Conservation (phyloP, 2,888 invertebrate species). For the Candidula unifasciata region DNA sequence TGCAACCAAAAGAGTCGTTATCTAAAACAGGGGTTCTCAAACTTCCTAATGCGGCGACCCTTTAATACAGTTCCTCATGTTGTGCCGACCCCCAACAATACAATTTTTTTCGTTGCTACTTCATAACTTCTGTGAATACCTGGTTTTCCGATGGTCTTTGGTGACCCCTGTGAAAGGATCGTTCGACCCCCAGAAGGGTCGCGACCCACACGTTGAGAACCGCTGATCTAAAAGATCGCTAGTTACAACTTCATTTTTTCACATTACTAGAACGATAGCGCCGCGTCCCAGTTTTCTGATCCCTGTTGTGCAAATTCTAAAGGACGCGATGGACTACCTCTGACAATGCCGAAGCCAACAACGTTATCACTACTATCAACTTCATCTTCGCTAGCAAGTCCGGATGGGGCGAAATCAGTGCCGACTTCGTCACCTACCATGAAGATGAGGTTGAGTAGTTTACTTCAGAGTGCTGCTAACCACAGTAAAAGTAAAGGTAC, state of each 20-base stretch:
- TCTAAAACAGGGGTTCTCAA: no score
- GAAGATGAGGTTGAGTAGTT: slow-evolving; percentile 49
- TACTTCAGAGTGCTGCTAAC: slow-evolving; percentile 55
- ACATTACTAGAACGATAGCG: neutral
- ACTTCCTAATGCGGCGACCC: no score
- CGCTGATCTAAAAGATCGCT: neutral
- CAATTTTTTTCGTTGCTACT: no score
- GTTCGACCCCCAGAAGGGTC: no score
- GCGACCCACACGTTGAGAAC: no score
- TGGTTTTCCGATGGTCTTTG: no score
- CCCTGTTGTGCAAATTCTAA: neutral
- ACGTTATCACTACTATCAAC: neutral
- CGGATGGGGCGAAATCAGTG: neutral
- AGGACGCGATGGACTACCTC: neutral
- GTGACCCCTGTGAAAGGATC: no score
- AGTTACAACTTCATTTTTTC: neutral
- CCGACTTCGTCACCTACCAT: slow-evolving; percentile 25
- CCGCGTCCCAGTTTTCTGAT: neutral
- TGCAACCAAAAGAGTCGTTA: no score
- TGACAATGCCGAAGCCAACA: slow-evolving; percentile 10
- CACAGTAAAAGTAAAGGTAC: slow-evolving; percentile 54
- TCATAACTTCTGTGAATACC: no score
- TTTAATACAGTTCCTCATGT: no score
- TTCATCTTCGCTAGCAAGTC: neutral
- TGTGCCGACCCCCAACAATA: no score